phyloP scores from a whole-genome alignment of 1,140 invertebrate species.

The Tetragnatha versicolor region DNA sequence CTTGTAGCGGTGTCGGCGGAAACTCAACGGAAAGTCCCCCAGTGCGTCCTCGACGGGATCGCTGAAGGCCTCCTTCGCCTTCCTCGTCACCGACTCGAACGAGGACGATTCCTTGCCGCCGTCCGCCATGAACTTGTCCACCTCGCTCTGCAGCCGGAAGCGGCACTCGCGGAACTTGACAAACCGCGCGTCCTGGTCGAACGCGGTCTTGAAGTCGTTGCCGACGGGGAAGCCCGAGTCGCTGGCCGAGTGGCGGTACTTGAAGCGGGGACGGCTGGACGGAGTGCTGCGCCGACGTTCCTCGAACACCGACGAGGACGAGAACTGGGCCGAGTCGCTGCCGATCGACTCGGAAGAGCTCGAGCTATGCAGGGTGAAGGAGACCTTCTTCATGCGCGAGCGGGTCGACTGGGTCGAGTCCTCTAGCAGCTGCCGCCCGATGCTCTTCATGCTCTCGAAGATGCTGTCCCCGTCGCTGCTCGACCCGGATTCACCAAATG shows the following conservation, averaged over 20 bases:
- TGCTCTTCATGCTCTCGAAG: constrained; percentile 45
- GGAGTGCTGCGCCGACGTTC: constrained; percentile 46
- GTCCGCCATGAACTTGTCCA: constrained; percentile 35
- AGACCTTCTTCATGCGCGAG: constrained; percentile 40
- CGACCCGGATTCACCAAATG: constrained; percentile 19
- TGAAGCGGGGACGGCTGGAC: constrained; percentile 20
- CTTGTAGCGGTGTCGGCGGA: constrained; percentile 14
- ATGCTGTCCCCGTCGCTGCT: constrained; percentile 50
- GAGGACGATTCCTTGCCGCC: constrained; percentile 14
- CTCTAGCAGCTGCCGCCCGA: constrained; percentile 37
- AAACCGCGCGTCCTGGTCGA: constrained; percentile 30
- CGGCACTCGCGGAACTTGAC: constrained; percentile 41
- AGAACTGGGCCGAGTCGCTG: constrained; percentile 36
- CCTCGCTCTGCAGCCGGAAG: constrained; percentile 41
- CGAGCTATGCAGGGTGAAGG: constrained; percentile 45
- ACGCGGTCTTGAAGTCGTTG: constrained; percentile 25
- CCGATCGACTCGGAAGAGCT: constrained; percentile 52
- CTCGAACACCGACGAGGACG: constrained; percentile 25
- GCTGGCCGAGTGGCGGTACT: constrained; percentile 49
- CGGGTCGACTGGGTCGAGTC: constrained; percentile 24
- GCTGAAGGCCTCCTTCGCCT: constrained; percentile 33
- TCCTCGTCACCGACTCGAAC: constrained; percentile 28
- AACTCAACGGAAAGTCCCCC: constrained; percentile 43
- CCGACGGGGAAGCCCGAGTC: constrained; percentile 48
- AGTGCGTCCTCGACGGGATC: constrained; percentile 38